Evolutionary conservation across 2,797 vertebrate genomes (phyloP).

Genomic region (Cuculus canorus): DNA sequence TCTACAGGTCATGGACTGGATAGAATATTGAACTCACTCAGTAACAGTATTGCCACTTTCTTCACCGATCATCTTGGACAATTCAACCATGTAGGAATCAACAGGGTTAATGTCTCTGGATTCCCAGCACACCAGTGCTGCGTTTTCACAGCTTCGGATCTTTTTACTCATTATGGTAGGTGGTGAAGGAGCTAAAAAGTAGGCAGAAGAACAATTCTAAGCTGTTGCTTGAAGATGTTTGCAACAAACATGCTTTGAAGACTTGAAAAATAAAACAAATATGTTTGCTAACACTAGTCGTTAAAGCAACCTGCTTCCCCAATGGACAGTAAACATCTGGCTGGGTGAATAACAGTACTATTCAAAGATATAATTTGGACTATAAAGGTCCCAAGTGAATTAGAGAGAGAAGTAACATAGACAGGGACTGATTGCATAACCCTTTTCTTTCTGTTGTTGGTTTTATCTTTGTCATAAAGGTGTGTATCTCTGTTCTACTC

Average conservation of each 20-base stretch:
- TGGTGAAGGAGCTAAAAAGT: conserved; percentile 85
- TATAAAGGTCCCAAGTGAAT: background rate
- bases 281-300: background rate
- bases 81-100: conserved; percentile 92
- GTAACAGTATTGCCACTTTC: conserved; percentile 69
- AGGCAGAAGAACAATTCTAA: background rate
- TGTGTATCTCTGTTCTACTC: background rate
- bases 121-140: conserved; percentile 90
- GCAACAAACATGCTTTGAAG: background rate
- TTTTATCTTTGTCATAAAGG: conserved; percentile 10
- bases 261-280: background rate
- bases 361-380: conserved; percentile 1
- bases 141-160: conserved; percentile 86
- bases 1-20: background rate
- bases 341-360: background rate
- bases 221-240: background rate
- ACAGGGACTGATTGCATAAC: background rate
- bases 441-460: background rate
- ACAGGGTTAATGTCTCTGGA: conserved; percentile 91
- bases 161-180: conserved; percentile 85
- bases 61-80: conserved; percentile 78
- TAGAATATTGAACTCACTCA: conserved; percentile 81
- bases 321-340: background rate
- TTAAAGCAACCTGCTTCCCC: background rate
- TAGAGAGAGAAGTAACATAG: background rate